Percentiles rank a stretch among this genome's conserved stretches.
Evolutionary conservation across 2,888 invertebrate species (phyloP).

Genomic region (Scaeva pyrastri): DNA sequence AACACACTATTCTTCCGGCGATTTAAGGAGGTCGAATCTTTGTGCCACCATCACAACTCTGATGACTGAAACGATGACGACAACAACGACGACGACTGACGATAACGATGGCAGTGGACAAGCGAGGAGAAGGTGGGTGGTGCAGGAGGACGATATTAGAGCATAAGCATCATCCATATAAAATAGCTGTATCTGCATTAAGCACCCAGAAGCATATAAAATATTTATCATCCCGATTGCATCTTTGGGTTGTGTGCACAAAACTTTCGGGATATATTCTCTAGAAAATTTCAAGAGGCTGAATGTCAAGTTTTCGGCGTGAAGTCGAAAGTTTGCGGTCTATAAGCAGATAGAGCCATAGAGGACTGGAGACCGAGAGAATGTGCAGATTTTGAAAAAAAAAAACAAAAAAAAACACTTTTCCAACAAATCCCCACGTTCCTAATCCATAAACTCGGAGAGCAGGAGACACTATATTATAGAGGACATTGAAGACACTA

Average conservation of each 20-base stretch:
- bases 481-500: conserved; percentile 9
- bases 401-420: conserved; percentile 1
- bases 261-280: conserved; percentile 40
- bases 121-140: not conserved
- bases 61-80: not conserved
- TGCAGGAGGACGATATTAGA: not conserved
- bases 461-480: no score
- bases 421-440: conserved; percentile 40
- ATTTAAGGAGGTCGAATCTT: conserved; percentile 46
- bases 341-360: not conserved
- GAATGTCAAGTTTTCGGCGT: conserved; percentile 65
- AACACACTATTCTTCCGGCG: conserved; percentile 57
- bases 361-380: not conserved
- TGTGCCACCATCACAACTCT: conserved; percentile 15
- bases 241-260: conserved; percentile 53
- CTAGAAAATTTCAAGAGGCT: conserved; percentile 44
- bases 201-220: conserved; percentile 47
- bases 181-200: conserved; percentile 43
- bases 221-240: conserved; percentile 64
- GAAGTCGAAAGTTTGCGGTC: conserved; percentile 67
- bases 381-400: not conserved
- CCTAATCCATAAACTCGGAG: conserved; percentile 64
- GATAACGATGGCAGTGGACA: not conserved
- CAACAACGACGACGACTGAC: not conserved
- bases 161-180: conserved; percentile 18